Base-by-base conservation (phyloP, 2,888 invertebrate species). In the Ferrisia virgata region DNA sequence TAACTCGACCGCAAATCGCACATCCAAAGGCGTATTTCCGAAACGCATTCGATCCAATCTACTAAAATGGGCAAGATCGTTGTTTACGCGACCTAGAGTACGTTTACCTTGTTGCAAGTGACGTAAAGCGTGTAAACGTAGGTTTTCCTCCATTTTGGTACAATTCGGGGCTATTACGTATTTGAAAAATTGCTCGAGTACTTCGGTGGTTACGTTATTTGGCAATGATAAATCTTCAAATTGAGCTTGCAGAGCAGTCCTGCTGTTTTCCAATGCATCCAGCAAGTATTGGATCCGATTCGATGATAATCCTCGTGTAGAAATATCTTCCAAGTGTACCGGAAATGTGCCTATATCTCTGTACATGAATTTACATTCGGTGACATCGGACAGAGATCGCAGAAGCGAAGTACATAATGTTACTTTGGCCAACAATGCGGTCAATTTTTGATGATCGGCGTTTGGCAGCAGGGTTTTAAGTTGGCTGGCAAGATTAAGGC, bases 81-180 rank as follows among this genome's bases (percentile, higher is more conserved):
- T 39, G 28, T 8, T 36, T n/a, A 18, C n/a, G 2, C 11, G 6
- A 1, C 93, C 93, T 33, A 94, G 88, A 11, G 79, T 79, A 47
- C 90, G 87, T 79, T 90, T 89, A 86, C 90, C 90, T 28, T 90
- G 87, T 87, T 96, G 94, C 53, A 98, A 91, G 89, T 98, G 97
- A 0, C 95, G 93, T 89, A 99, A 97, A 64, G 96, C 96, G 87
- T 96, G 96, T 39, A 98, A 90, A 25, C 99, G 92, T 82, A 99
- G 90, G 89, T 97, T 96, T 0, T 94, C 97, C 90, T 99, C 99
- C 86, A 99, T 93, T 87, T 94, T 93, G 87, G 94, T 93, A 88
- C 96, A 96, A 39, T 96, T 89, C 58, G 93, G 94, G 86, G 92
- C 91, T 36, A 94, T 88, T 0, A 84, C 79, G 39, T 69, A 43